Evolutionary conservation across 2,888 invertebrate species (phyloP).

Genomic region (Epinotia nisella): DNA sequence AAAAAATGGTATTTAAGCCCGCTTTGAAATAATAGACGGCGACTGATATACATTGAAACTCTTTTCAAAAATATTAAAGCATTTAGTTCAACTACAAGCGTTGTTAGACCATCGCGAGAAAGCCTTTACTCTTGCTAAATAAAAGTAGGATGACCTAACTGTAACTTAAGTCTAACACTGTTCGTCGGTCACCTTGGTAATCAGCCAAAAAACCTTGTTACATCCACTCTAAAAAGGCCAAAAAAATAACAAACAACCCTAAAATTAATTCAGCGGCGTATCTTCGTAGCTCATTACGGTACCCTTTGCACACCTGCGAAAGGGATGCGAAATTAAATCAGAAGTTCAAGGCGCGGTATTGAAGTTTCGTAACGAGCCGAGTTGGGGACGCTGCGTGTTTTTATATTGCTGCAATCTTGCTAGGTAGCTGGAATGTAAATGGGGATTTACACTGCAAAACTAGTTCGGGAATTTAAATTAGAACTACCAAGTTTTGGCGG

Average conservation of each 20-base stretch:
- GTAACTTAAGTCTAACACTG: not conserved
- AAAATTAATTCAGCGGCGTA: slow-evolving; percentile 45
- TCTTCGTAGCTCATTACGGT: slow-evolving; percentile 46
- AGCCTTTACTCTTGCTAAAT: too few species aligned
- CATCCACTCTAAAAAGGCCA: slow-evolving; percentile 20
- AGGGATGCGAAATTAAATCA: slow-evolving; percentile 70
- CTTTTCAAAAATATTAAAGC: too few species aligned
- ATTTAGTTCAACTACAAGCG: too few species aligned
- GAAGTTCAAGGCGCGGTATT: slow-evolving; percentile 57
- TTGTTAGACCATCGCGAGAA: too few species aligned
- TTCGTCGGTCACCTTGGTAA: not conserved
- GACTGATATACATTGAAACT: too few species aligned
- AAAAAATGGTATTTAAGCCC: too few species aligned
- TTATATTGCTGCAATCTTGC: slow-evolving; percentile 41
- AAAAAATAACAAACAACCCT: slow-evolving; percentile 32
- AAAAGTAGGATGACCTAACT: too few species aligned
- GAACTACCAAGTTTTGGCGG: not conserved
- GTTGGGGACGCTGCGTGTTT: slow-evolving; percentile 48
- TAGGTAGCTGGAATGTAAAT: slow-evolving; percentile 2
- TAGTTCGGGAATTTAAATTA: slow-evolving; percentile 11
- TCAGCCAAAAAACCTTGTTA: slow-evolving; percentile 14
- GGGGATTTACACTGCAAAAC: not conserved
- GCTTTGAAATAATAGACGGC: too few species aligned
- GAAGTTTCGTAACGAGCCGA: slow-evolving; percentile 55
- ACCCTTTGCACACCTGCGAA: slow-evolving; percentile 60